Conservation (phyloP, 2,113 vertebrate species). For the Nesoenas mayeri region DNA sequence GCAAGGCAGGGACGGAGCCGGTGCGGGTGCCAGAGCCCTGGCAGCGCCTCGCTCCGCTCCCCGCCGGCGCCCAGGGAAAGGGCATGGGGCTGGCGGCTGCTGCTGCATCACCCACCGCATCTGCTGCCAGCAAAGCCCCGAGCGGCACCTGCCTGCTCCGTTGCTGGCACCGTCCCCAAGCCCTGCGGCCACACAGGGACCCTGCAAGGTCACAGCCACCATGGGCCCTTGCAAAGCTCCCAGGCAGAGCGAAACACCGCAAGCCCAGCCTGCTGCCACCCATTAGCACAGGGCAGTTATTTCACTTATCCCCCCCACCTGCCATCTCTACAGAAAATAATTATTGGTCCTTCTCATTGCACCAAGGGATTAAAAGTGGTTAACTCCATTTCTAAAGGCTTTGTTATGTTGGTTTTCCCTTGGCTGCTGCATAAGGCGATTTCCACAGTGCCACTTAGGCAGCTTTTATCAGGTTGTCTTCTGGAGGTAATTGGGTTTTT, state of each 20-base stretch:
- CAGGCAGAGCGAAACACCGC: background rate
- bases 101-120: background rate
- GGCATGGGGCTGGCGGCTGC: background rate
- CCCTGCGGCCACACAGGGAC: background rate
- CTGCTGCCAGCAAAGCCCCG: rapidly evolving
- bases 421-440: constrained; percentile 56
- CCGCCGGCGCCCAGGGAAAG: rapidly evolving
- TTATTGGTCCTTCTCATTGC: constrained; percentile 47
- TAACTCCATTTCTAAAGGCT: constrained; percentile 70
- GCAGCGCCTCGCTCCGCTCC: background rate
- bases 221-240: background rate
- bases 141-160: background rate
- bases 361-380: constrained; percentile 61
- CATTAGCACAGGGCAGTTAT: constrained; percentile 29
- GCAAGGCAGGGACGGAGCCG: background rate
- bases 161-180: background rate
- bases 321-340: constrained; percentile 38
- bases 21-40: background rate
- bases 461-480: constrained; percentile 63
- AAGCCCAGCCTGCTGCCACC: background rate
- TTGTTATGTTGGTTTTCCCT: constrained; percentile 69
- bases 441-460: constrained; percentile 61
- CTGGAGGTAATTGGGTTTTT: constrained; percentile 66
- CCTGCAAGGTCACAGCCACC: constrained; percentile 11
- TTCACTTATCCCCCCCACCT: background rate